Evolutionary conservation across 2,113 vertebrate species (phyloP), one percentile per base, ranked within the genome.

Genomic region (Ophiodon elongatus): DNA sequence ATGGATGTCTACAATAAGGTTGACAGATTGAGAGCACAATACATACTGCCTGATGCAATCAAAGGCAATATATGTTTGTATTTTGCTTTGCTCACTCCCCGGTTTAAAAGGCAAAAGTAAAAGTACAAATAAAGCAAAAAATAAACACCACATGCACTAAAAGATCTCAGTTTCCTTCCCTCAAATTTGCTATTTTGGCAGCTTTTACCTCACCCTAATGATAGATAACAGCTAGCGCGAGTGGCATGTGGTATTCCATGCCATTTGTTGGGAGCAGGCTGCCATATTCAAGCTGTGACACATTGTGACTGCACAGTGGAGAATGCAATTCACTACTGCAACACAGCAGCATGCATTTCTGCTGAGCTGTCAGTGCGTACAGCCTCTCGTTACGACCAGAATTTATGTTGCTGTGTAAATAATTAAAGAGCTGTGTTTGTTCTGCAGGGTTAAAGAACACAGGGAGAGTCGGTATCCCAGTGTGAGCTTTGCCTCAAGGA

Each of bases 11-110:
- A 60, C 80, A 76, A 60, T 74, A 65, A 88, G 71, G 63, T 33
- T 91, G 93, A 92, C 92, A 94, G 91, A 91, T 93, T 91, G 79
- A 90, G 89, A 93, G 77, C 87, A 82, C 87, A 89, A 57, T 65
- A 78, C 59, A 82, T 78, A 68, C 73, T 72, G 67, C 52, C 33
- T 93, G 88, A 94, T 85, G 93, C 85, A 94, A 94, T 92, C 79
- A 94, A 89, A 84, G 67, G 89, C 65, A 93, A 91, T 70, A 73
- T 73, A 85, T 59, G 37, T 83, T 73, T 81, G 8, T 70, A 45
- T 73, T 76, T 72, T 47, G 72, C 41, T 73, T 64, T 64, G 57
- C 60, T 19, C 54, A 64, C 62, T 68, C 59, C 17, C 15, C 50
- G 45, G 68, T 69, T 84, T 57, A 81, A 85, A 74, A 77, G 29